Evolutionary conservation across 2,888 invertebrate genomes (phyloP).

Genomic region (Tipula helvola): DNA sequence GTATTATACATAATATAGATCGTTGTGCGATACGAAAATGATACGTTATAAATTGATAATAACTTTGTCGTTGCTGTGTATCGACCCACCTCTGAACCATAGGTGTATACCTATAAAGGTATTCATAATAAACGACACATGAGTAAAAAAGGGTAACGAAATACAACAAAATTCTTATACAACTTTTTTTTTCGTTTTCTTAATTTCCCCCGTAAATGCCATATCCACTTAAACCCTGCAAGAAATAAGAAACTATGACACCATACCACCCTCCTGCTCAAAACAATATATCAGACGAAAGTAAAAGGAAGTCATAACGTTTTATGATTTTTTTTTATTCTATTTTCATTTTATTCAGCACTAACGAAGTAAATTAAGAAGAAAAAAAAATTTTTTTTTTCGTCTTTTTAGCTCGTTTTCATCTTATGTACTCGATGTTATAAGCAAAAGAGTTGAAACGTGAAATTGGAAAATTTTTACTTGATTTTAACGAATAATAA

Average conservation of each 20-base stretch:
- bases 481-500: conserved; percentile 4
- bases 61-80: background rate
- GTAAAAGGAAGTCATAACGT: background rate
- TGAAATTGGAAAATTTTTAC: background rate
- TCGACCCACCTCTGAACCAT: background rate
- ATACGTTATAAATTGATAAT: conserved; percentile 4
- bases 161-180: background rate
- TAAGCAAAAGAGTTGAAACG: background rate
- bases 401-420: background rate
- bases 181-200: background rate
- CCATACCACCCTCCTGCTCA: background rate
- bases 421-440: background rate
- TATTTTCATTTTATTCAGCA: background rate
- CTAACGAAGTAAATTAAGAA: conserved; percentile 4
- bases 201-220: background rate
- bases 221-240: background rate
- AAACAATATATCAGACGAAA: background rate
- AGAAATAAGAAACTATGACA: background rate
- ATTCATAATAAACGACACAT: background rate
- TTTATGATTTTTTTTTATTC: background rate
- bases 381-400: background rate
- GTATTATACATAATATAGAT: background rate
- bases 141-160: background rate
- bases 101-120: background rate
- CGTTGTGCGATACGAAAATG: background rate